Percentiles rank a stretch among this genome's conserved stretches.
These are phyloP conservation scores for Bufo gargarizans DNA, from an alignment of 2,113 vertebrate species.

Conservation along the genomic window DNA sequence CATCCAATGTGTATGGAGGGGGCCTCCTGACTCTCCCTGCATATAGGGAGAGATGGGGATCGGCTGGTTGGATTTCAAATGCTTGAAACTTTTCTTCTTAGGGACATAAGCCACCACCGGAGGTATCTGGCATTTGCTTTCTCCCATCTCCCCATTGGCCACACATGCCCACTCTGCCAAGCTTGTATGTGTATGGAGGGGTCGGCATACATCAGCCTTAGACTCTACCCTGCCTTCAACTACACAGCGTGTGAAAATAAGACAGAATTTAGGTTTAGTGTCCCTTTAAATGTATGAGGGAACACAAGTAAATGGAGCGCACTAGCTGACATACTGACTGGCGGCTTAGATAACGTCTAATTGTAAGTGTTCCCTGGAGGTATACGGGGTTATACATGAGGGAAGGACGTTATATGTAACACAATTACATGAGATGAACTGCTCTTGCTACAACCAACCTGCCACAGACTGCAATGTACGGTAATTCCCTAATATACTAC, in stretches of 20 bases:
- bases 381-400: neutral
- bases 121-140: too few relatives aligned
- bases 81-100: too few relatives aligned
- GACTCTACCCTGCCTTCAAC: neutral
- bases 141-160: too few relatives aligned
- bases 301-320: slow-evolving; percentile 3
- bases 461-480: too few relatives aligned
- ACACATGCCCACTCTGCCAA: too few relatives aligned
- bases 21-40: too few relatives aligned
- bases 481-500: neutral
- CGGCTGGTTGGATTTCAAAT: too few relatives aligned
- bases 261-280: neutral
- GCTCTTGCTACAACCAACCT: neutral
- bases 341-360: neutral
- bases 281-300: neutral
- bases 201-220: too few relatives aligned
- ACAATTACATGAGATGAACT: neutral
- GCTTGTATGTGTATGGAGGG: too few relatives aligned
- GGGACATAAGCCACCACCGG: too few relatives aligned
- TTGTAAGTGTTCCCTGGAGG: neutral
- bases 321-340: neutral
- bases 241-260: neutral
- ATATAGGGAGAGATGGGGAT: too few relatives aligned
- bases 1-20: too few relatives aligned
- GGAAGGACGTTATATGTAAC: neutral